A percentile compares a stretch with the other conserved stretches of the same genome.
phyloP scores from a whole-genome alignment of 1,140 invertebrate genomes.

The Thaumetopoea pityocampa region DNA sequence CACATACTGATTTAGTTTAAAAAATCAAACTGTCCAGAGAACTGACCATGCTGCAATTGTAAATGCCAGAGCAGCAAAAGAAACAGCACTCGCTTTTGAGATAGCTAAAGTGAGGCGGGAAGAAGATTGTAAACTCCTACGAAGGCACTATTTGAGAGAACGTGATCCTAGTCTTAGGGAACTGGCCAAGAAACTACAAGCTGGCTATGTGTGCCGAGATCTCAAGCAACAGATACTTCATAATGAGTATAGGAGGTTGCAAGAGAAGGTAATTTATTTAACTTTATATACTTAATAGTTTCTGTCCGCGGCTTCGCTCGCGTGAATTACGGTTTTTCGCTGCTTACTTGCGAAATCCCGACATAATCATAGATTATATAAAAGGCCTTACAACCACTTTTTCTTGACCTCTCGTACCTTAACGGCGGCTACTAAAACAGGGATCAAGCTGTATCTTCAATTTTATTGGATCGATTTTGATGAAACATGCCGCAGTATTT shows the following conservation, averaged over 20 bases:
- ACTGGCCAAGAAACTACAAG: conserved; percentile 44
- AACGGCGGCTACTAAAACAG: too few species aligned
- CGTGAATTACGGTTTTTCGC: too few species aligned
- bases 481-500: too few species aligned
- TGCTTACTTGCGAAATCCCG: too few species aligned
- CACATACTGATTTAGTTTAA: too few species aligned
- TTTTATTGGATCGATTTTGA: too few species aligned
- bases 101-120: conserved; percentile 42
- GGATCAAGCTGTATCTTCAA: too few species aligned
- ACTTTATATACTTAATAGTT: background rate
- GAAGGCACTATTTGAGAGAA: conserved; percentile 52
- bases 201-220: conserved; percentile 57
- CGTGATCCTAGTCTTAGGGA: conserved; percentile 42
- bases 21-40: conserved; percentile 36
- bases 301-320: too few species aligned
- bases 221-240: conserved; percentile 54
- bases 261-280: conserved; percentile 45
- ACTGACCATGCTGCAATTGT: conserved; percentile 65
- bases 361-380: too few species aligned
- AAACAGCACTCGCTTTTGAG: conserved; percentile 43
- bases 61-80: conserved; percentile 46
- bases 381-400: too few species aligned
- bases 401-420: too few species aligned
- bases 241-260: conserved; percentile 53
- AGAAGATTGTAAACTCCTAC: conserved; percentile 34